Conservation (phyloP, 2,113 vertebrate species). For the Heterochromis multidens region DNA sequence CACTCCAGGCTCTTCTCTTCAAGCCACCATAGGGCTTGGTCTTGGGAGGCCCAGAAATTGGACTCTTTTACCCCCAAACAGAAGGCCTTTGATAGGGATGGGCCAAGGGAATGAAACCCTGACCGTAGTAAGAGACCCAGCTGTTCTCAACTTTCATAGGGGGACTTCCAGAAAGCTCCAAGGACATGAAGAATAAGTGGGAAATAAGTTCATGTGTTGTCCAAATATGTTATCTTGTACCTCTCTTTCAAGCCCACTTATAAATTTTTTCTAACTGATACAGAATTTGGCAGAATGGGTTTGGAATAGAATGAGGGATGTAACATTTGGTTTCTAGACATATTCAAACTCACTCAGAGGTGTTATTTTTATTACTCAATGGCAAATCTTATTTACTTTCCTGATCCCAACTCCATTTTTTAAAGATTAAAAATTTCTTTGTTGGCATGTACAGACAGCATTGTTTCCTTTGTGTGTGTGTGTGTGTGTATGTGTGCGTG, state of each 20-base stretch:
- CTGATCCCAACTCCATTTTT: neutral
- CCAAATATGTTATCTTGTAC: constrained; percentile 24
- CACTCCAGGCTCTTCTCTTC: constrained; percentile 1
- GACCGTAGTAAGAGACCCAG: constrained; percentile 32
- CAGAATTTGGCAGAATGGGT: neutral
- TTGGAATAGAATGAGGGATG: neutral
- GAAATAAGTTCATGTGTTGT: constrained; percentile 24
- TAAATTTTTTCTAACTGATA: neutral
- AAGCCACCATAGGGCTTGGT: constrained; percentile 18
- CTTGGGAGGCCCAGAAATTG: constrained; percentile 57
- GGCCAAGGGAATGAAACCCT: constrained; percentile 39
- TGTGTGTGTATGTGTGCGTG: neutral
- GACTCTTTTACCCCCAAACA: constrained; percentile 52
- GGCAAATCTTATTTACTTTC: neutral
- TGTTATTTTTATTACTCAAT: neutral
- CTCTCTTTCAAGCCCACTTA: neutral
- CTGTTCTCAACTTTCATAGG: constrained; percentile 59
- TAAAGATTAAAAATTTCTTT: neutral
- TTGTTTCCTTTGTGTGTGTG: constrained; percentile 21
- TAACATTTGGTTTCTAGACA: neutral
- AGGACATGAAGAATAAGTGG: constrained; percentile 22
- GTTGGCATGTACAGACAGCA: constrained; percentile 21
- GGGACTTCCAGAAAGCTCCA: constrained; percentile 59
- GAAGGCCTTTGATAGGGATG: constrained; percentile 62
- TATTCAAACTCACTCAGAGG: neutral